Conservation (phyloP, 2,113 vertebrate species). For the Struthidea cinerea region DNA sequence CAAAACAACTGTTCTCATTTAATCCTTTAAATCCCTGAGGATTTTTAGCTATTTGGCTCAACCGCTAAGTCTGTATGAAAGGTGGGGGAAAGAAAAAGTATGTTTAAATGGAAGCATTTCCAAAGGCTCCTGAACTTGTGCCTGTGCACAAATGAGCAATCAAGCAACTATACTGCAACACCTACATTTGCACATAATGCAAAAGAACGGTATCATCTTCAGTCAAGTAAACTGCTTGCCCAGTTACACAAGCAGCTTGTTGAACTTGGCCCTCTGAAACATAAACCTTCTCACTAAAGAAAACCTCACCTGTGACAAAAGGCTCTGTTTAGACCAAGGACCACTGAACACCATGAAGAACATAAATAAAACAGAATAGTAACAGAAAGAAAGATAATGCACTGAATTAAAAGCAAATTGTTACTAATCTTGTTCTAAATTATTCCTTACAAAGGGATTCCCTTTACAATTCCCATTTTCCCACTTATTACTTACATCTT, state of each 20-base stretch:
- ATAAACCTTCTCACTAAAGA: not conserved
- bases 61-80: not conserved
- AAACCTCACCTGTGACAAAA: not conserved
- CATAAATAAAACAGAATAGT: not conserved
- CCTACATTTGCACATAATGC: not conserved
- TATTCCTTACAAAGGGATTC: not conserved
- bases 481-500: not conserved
- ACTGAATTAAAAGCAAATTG: not conserved
- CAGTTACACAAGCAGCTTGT: not conserved
- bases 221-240: not conserved
- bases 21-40: slow-evolving; percentile 30
- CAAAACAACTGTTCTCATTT: not conserved
- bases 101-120: not conserved
- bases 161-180: not conserved
- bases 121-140: not conserved
- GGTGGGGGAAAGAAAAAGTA: not conserved
- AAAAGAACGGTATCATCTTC: not conserved
- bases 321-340: not conserved
- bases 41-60: slow-evolving; percentile 26
- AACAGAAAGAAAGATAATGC: not conserved
- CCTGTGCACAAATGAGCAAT: not conserved
- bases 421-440: not conserved
- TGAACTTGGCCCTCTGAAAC: not conserved
- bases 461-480: not conserved
- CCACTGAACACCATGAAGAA: fast-evolving